phyloP scores from a whole-genome alignment of 1,140 invertebrate genomes.

The Pseudobourletiella spinata region DNA sequence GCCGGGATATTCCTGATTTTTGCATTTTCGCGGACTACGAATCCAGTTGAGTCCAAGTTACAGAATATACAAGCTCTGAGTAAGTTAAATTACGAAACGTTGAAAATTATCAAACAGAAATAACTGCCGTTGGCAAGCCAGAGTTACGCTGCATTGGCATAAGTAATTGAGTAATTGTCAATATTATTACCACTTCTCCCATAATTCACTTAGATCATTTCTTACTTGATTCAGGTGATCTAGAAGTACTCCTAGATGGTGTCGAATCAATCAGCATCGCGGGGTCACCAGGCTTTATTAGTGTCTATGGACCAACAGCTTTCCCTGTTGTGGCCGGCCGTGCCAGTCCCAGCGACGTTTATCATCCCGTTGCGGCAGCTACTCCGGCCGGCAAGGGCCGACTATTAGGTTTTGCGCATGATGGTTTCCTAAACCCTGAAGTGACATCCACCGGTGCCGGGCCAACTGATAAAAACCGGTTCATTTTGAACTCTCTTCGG shows the following conservation, averaged over 20 bases:
- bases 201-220: too few species aligned
- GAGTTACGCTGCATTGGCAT: too few species aligned
- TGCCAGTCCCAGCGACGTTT: not conserved
- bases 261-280: not conserved
- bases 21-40: too few species aligned
- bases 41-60: too few species aligned
- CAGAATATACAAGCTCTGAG: too few species aligned
- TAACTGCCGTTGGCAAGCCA: too few species aligned
- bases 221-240: not conserved
- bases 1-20: too few species aligned
- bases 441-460: not conserved
- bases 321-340: constrained; percentile 3
- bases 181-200: too few species aligned
- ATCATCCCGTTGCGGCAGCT: not conserved
- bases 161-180: too few species aligned
- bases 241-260: not conserved
- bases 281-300: not conserved
- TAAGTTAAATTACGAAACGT: too few species aligned
- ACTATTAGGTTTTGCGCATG: constrained; percentile 4
- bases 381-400: not conserved
- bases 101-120: too few species aligned
- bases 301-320: not conserved
- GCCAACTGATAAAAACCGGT: not conserved
- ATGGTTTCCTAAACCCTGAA: not conserved
- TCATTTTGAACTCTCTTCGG: not conserved